Conservation (phyloP, 2,113 vertebrate species). For the Phoenicopterus ruber region DNA sequence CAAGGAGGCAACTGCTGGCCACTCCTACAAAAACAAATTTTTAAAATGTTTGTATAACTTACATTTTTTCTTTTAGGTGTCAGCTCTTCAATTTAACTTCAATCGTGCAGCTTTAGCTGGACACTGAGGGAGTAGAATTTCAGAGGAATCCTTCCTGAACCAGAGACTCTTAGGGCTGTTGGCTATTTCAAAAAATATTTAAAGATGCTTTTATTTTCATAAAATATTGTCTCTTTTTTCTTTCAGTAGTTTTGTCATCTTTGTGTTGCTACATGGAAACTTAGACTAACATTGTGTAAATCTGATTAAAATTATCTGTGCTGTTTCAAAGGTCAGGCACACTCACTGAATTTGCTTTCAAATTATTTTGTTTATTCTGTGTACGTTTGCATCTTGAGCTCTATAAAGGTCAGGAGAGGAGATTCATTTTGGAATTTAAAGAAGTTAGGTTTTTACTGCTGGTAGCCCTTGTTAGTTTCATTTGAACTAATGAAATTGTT, state of each 20-base stretch:
- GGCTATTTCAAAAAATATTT: not conserved
- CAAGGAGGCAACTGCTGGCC: not conserved
- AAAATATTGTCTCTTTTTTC: not conserved
- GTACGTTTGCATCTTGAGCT: slow-evolving; percentile 69
- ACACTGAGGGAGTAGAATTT: not conserved
- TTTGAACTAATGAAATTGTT: slow-evolving; percentile 35
- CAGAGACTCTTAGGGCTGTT: not conserved
- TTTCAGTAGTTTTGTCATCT: not conserved
- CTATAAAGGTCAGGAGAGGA: slow-evolving; percentile 75
- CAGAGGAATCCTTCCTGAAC: not conserved
- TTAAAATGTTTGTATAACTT: not conserved
- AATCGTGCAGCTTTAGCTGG: not conserved
- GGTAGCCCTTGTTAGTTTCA: slow-evolving; percentile 56
- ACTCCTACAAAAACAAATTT: not conserved
- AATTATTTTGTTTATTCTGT: slow-evolving; percentile 82
- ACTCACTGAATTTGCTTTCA: slow-evolving; percentile 74
- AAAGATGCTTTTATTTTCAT: not conserved
- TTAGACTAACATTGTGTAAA: slow-evolving; percentile 71
- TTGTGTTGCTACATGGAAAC: slow-evolving; percentile 37
- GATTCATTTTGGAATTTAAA: slow-evolving; percentile 69
- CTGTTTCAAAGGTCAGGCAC: slow-evolving; percentile 75
- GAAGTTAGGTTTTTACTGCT: slow-evolving; percentile 61
- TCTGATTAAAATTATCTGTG: slow-evolving; percentile 76
- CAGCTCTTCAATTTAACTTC: not conserved
- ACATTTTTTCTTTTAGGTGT: not conserved